Base-by-base conservation (phyloP, 2,113 vertebrate genomes). In the Semicossyphus pulcher region DNA sequence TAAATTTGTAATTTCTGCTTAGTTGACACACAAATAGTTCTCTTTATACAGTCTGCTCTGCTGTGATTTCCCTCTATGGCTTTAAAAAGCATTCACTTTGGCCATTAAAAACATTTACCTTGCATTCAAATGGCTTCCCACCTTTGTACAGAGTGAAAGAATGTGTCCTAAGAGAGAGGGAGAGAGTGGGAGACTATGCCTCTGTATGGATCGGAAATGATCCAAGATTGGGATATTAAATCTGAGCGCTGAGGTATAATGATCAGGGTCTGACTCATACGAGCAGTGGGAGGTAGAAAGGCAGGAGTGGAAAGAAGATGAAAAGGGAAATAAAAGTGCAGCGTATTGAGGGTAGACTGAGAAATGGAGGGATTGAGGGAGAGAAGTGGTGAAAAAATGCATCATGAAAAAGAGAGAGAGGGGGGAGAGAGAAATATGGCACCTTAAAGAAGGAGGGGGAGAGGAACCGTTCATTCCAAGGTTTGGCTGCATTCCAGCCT, bases 401-500 rank as follows among this genome's bases (percentile, higher is more conserved):
- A 59, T 63, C 23, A 51, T 66, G 47, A 63, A 49, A 76, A 42
- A 72, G 44, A 52, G 21, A 58, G 20, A 0, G 41, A 20, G 57
- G 51, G 42, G 74, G 11, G 32, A 32, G 56, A 20, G 65, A 77
- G 67, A 76, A 57, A 74, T 74, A 77, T 60, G 72, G 72, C 61
- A 61, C 61, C 76, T 68, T 61, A 51, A 39, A 4, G 26, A 66
- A 49, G 37, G 82, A 36, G 72, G 75, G 71, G 70, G 65, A 28
- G 64, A 49, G 59, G 68, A 65, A 62, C 72, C 56, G 81, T 70
- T 89, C 86, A 73, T 82, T 83, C 82, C 90, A 48, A 80, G 76
- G 76, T 90, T 83, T 94, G 94, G 93, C 91, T 42, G 79, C 81
- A 89, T 88, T 93, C 93, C 92, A 94, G 81, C 60, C 79, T 69